Evolutionary conservation across 2,888 invertebrate species (phyloP).

Genomic region (Bembecia ichneumoniformis): DNA sequence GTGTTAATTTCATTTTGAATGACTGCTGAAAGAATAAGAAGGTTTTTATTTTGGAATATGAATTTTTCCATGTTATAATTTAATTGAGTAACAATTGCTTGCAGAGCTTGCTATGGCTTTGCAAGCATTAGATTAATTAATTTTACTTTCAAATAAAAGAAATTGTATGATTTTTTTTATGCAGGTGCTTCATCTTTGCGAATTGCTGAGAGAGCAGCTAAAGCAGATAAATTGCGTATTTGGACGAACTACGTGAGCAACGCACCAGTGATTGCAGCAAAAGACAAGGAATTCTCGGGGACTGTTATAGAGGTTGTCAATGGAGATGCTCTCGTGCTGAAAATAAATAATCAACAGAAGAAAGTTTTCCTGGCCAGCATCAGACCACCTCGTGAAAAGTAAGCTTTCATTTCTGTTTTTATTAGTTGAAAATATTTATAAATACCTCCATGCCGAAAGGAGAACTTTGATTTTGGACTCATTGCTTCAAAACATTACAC

Average conservation of each 20-base stretch:
- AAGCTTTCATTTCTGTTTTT: constrained; percentile 15
- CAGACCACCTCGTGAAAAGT: constrained; percentile 89
- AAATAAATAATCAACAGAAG: constrained; percentile 82
- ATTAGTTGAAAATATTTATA: no score
- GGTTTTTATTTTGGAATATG: neutral
- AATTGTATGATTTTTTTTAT: neutral
- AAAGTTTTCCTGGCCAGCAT: constrained; percentile 97
- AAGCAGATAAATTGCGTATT: constrained; percentile 86
- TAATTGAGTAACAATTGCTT: no score
- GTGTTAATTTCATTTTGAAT: neutral
- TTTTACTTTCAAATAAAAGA: neutral
- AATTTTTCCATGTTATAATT: neutral
- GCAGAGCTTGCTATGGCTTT: no score
- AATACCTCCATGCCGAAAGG: neutral
- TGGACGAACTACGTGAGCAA: constrained; percentile 94
- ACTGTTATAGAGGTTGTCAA: constrained; percentile 92
- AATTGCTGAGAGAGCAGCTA: constrained; percentile 88
- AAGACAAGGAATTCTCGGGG: constrained; percentile 86
- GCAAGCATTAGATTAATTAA: no score
- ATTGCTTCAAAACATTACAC: neutral
- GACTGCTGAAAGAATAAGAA: neutral
- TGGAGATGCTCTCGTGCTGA: constrained; percentile 93
- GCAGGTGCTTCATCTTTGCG: constrained; percentile 84
- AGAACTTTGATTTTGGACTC: neutral
- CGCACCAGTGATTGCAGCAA: constrained; percentile 79